A percentile compares a stretch with the other conserved stretches of the same genome.
Conservation (phyloP, 2,888 invertebrate genomes). For the Meghimatium bilineatum region DNA sequence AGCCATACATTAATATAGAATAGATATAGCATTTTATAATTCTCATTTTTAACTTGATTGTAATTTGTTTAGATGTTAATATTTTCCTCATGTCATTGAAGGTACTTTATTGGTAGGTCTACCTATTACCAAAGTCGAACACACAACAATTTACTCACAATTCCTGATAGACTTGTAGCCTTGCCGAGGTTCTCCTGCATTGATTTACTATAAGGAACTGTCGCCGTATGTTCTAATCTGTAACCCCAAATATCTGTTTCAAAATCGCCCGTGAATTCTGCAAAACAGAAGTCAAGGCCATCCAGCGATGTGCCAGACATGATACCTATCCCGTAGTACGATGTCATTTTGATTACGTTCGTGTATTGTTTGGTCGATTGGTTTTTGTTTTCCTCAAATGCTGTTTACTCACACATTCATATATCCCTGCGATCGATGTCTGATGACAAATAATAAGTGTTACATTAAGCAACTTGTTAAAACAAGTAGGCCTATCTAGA, state of each 20-base stretch:
- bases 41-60: no score
- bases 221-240: slow-evolving; percentile 63
- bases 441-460: not conserved
- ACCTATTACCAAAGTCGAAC: no score
- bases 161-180: slow-evolving; percentile 59
- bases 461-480: not conserved
- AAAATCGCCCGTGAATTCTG: slow-evolving; percentile 69
- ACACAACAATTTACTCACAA: slow-evolving; percentile 24
- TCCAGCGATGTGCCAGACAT: slow-evolving; percentile 74
- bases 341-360: slow-evolving; percentile 58
- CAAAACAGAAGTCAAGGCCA: slow-evolving; percentile 72
- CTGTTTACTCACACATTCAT: not conserved
- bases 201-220: slow-evolving; percentile 61
- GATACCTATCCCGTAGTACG: slow-evolving; percentile 69
- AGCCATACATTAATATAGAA: no score
- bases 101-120: no score
- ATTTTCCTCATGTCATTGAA: no score
- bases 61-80: no score
- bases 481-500: no score
- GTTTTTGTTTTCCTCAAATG: not conserved
- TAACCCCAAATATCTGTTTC: slow-evolving; percentile 69
- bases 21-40: no score
- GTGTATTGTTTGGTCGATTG: not conserved
- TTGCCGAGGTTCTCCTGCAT: slow-evolving; percentile 62
- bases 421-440: not conserved